phyloP scores from a whole-genome alignment of 2,113 vertebrate species.

The human region DNA sequence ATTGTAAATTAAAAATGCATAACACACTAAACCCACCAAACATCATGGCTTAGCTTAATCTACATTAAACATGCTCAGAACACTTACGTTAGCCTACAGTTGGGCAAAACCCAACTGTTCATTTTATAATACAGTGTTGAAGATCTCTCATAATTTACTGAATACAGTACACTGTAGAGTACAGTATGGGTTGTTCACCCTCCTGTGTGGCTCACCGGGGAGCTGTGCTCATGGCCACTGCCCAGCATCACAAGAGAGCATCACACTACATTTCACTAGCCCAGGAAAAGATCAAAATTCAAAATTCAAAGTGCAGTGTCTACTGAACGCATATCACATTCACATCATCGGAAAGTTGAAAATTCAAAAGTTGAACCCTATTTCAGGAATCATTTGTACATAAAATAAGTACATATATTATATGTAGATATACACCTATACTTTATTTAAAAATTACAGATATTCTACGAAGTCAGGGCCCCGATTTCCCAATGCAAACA shows the following conservation, averaged over 20 bases:
- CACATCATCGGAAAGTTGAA: neutral
- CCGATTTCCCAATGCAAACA: neutral
- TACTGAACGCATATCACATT: neutral
- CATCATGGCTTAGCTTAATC: neutral
- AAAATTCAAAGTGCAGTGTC: neutral
- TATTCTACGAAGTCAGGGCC: neutral
- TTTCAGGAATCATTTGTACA: neutral
- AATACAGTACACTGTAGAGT: neutral
- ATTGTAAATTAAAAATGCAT: neutral
- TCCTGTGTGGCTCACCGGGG: neutral
- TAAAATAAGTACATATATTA: neutral
- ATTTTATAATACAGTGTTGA: neutral
- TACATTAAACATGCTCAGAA: neutral
- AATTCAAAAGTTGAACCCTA: neutral
- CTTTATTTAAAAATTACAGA: neutral
- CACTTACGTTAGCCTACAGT: neutral
- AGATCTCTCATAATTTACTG: neutral
- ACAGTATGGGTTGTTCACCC: neutral
- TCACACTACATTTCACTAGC: neutral
- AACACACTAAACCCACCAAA: neutral
- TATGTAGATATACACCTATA: no score
- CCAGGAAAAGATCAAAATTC: neutral
- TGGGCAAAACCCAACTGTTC: neutral
- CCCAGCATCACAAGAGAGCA: neutral
- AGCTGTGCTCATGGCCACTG: neutral